Percentiles rank a stretch among this genome's conserved stretches.
phyloP scores from a whole-genome alignment of 1,140 invertebrate genomes.

The Neoseiulus cucumeris region DNA sequence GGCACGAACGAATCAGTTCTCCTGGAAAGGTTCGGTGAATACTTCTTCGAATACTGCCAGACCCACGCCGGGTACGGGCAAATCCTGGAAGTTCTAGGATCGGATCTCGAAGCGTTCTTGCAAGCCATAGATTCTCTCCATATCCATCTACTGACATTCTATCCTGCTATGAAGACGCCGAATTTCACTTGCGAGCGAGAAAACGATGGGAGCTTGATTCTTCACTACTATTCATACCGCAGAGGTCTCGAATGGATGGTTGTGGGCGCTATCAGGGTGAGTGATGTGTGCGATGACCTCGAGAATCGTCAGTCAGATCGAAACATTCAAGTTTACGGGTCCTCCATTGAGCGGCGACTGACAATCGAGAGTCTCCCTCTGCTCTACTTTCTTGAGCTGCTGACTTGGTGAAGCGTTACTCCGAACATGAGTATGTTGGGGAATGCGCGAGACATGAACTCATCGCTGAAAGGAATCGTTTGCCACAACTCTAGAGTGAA shows the following conservation, averaged over 20 bases:
- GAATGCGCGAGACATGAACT: background rate
- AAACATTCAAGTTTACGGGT: no score
- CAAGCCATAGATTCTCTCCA: constrained; percentile 86
- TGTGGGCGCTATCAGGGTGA: constrained; percentile 78
- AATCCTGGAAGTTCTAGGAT: constrained; percentile 71
- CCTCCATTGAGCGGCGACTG: no score
- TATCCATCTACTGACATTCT: constrained; percentile 72
- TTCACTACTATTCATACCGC: constrained; percentile 81
- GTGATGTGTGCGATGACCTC: background rate
- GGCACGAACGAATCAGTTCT: constrained; percentile 74
- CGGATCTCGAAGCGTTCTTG: constrained; percentile 72
- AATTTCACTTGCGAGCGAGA: constrained; percentile 67
- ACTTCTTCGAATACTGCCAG: constrained; percentile 83
- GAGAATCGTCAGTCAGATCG: background rate
- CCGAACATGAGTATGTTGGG: constrained; percentile 8
- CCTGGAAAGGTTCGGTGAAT: constrained; percentile 75
- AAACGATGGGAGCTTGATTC: constrained; percentile 58
- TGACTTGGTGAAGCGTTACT: background rate
- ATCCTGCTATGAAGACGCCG: constrained; percentile 76
- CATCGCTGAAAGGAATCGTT: constrained; percentile 34
- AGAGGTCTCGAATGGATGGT: constrained; percentile 81
- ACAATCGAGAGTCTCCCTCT: no score
- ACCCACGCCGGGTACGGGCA: constrained; percentile 72
- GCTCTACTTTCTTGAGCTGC: no score
- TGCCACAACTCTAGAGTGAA: background rate